phyloP scores from a whole-genome alignment of 2,113 vertebrate species.

The Pithys albifrons region DNA sequence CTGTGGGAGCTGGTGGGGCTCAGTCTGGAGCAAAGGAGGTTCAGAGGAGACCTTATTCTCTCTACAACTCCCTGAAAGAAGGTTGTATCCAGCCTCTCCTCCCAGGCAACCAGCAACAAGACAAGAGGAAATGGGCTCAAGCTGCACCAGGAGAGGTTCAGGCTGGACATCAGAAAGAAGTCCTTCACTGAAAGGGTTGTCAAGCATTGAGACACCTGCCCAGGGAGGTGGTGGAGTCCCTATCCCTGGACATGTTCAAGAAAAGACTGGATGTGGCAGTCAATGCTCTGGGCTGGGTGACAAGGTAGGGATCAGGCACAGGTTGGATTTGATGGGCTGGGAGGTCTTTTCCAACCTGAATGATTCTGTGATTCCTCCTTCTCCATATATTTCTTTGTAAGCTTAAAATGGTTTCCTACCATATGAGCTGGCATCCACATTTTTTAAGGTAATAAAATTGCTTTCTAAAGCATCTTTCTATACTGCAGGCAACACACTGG shows the following conservation, averaged over 20 bases:
- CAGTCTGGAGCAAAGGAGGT: background rate
- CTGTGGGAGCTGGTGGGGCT: background rate
- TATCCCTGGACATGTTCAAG: background rate
- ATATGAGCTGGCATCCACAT: background rate
- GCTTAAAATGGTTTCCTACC: background rate
- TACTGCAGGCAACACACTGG: background rate
- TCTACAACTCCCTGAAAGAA: background rate
- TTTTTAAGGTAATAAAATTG: background rate
- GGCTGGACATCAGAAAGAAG: background rate
- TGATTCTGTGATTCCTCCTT: background rate
- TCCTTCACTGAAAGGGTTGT: background rate
- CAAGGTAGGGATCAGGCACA: accelerated
- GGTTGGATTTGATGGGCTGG: background rate
- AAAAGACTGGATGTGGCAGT: background rate
- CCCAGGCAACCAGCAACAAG: background rate
- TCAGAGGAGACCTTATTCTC: background rate
- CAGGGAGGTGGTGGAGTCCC: background rate
- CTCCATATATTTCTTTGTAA: background rate
- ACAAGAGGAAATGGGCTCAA: background rate
- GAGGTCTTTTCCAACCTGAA: accelerated
- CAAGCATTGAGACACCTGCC: background rate
- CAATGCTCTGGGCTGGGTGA: background rate
- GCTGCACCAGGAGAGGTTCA: background rate
- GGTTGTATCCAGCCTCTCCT: background rate
- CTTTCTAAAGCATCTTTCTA: background rate